Evolutionary conservation across 2,888 invertebrate species (phyloP).

Genomic region (Rosalia funebris): DNA sequence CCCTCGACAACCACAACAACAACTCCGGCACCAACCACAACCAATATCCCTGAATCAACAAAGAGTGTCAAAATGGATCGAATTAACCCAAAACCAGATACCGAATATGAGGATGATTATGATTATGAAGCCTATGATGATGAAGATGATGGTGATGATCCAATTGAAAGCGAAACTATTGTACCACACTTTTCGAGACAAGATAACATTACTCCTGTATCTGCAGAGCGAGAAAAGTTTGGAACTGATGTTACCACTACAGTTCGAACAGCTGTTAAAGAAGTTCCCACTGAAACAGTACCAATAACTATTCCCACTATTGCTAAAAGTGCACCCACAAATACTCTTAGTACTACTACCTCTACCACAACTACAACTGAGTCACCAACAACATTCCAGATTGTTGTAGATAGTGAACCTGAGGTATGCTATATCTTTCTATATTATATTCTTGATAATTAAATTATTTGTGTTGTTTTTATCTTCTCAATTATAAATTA

Average conservation of each 20-base stretch:
- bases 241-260: conserved; percentile 38
- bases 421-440: conserved; percentile 27
- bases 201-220: not conserved
- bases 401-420: conserved; percentile 49
- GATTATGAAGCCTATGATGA: conserved; percentile 64
- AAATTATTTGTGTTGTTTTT: too few relatives aligned
- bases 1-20: conserved; percentile 22
- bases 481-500: too few relatives aligned
- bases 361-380: conserved; percentile 37
- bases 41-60: conserved; percentile 22
- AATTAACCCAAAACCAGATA: conserved; percentile 14
- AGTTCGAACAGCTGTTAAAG: conserved; percentile 37
- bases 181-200: too few relatives aligned
- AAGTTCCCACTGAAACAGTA: conserved; percentile 30
- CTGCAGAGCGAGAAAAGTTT: conserved; percentile 29
- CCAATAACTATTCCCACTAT: conserved; percentile 27
- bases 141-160: conserved; percentile 59
- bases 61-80: conserved; percentile 36
- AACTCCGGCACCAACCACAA: conserved; percentile 23
- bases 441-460: too few relatives aligned
- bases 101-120: conserved; percentile 59
- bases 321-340: conserved; percentile 54
- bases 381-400: conserved; percentile 40
- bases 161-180: conserved; percentile 60
- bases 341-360: conserved; percentile 24